Conservation (phyloP, 2,888 invertebrate species). For the Melanchra persicariae region DNA sequence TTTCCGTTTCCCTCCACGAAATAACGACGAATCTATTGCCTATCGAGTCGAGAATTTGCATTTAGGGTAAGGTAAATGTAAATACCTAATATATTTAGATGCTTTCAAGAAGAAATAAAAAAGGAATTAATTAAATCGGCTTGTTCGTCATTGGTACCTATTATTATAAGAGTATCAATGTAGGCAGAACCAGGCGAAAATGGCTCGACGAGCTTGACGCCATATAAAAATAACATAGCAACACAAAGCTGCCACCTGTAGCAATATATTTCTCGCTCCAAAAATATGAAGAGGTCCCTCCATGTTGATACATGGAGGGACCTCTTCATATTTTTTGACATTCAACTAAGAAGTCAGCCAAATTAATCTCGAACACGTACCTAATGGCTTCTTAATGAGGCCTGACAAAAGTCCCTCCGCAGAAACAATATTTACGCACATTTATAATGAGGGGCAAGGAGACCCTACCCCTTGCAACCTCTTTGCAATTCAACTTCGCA, state of each 20-base stretch:
- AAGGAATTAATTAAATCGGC: too few relatives aligned
- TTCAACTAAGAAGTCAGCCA: conserved; percentile 44
- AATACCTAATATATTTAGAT: too few relatives aligned
- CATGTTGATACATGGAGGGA: too few relatives aligned
- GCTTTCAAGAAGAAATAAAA: too few relatives aligned
- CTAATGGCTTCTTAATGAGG: conserved; percentile 85
- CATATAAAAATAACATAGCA: too few relatives aligned
- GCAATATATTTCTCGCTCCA: too few relatives aligned
- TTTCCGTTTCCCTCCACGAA: conserved; percentile 37
- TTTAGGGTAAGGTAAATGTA: too few relatives aligned
- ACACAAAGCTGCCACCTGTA: background rate
- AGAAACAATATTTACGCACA: conserved; percentile 82
- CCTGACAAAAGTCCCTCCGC: conserved; percentile 74
- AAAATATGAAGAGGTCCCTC: too few relatives aligned
- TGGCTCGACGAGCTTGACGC: too few relatives aligned
- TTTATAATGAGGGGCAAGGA: conserved; percentile 79
- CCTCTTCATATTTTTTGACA: conserved; percentile 14
- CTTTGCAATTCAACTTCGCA: conserved; percentile 73
- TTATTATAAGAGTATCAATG: too few relatives aligned
- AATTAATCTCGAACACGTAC: conserved; percentile 72
- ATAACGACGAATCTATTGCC: conserved; percentile 19
- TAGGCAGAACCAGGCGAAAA: too few relatives aligned
- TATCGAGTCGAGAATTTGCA: conserved; percentile 21
- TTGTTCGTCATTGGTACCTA: too few relatives aligned
- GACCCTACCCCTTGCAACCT: conserved; percentile 58